Evolutionary conservation across 2,888 invertebrate genomes (phyloP), one percentile per base, ranked within the genome.

Genomic region (Limnephilus auricula): DNA sequence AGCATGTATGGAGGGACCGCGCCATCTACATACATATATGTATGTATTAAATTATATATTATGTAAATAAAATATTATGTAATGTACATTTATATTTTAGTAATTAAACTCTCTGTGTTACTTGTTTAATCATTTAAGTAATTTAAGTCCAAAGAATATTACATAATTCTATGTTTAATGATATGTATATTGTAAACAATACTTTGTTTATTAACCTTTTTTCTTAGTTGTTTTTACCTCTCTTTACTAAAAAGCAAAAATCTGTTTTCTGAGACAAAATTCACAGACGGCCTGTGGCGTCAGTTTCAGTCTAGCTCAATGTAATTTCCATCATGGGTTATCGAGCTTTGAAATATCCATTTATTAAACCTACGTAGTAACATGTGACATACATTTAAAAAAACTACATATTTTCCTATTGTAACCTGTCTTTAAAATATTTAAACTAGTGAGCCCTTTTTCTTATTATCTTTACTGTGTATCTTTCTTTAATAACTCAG

Each of bases 101-200:
- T 32, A 32, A 82, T 32, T 12, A 82, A 82, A 31, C 80, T 34
- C 31, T 82, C 31, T 32, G 80, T 82, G 31, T 32, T 34, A 82
- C 80, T 82, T 82, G 31, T 82, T 34, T 32, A 82, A 82, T 82
- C 2, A 82, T 15, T 82, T 32, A 30, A 31, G 31, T 65, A 15
- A 18, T 80, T 32, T 12, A 82, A 82, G 32, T 82, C 82, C 82
- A 82, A 82, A 82, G 82, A 82, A 82, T 32, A 82, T 34, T 34
- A 25, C 65, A 65, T 65, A 65, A 65, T 18, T 65, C 25, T 65
- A 25, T 65, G 50, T 65, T 25, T 25, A 18, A 65, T 25, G 4
- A 65, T 25, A 65, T 45, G 13, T 25, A n/a, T 25, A 65, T n/a
- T 65, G 9, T 9, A n/a, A 65, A 25, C 65, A 65, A 65, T 65